Base-by-base conservation (phyloP, 2,113 vertebrate genomes). In the Sander vitreus region DNA sequence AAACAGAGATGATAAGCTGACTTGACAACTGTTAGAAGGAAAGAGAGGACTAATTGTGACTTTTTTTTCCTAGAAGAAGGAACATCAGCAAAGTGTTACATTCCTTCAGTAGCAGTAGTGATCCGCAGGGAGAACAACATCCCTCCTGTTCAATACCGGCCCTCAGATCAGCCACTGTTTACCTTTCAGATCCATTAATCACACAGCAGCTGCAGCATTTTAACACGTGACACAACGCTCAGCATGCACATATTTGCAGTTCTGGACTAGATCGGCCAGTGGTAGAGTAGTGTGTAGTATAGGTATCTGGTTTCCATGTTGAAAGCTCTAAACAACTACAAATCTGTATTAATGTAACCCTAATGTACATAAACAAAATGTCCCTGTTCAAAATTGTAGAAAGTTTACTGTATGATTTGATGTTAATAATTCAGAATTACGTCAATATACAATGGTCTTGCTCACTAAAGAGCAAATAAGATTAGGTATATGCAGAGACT, bases 161-260 rank as follows among this genome's bases (percentile, higher is more conserved):
- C 51, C 53, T 59, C 3, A 53, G 73, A 78, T 85, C 33, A 64
- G 62, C 50, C 19, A 54, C 59, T 72, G 75, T 80, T 76, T 83
- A 76, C 71, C 47, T 54, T 71, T 76, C 75, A 25, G 51, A 65
- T 67, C 71, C 81, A 89, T 87, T 68, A 73, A 73, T 82, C 81
- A 87, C 48, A 16, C 23, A 19, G 54, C 15, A 1, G 55, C 60
- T 65, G 23, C 67, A 55, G 53, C 3, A 50, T 48, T 23, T 71
- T 21, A 33, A 77, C 79, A 80, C 15, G 3, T 62, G 75, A 85
- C 79, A 43, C 27, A 14, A 19, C 18, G 13, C 60, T 76, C 70
- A 71, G 39, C 0, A 53, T 51, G 8, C 43, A 18, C 39, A 50
- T 39, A 55, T 62, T 30, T 11, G 16, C 9, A 50, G 33, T 33